A percentile compares a stretch with the other conserved stretches of the same genome.
Evolutionary conservation across 2,888 invertebrate species (phyloP).

Genomic region (Pseudococcus jackbeardsleyi): DNA sequence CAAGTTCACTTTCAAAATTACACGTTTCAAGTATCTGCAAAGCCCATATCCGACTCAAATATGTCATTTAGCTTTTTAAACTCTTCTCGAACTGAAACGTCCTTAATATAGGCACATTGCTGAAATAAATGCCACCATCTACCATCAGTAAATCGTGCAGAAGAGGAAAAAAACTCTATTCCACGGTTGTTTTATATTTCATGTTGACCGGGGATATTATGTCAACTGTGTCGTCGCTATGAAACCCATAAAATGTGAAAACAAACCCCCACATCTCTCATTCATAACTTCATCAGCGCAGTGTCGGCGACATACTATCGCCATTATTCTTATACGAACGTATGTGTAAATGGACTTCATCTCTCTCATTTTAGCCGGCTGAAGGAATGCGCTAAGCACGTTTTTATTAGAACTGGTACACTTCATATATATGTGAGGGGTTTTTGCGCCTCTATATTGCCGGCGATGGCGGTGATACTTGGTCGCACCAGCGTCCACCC

Average conservation of each 20-base stretch:
- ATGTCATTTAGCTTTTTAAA: too few relatives aligned
- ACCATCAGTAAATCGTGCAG: not conserved
- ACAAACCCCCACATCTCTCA: constrained; percentile 26
- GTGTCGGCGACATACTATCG: constrained; percentile 39
- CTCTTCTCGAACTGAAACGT: too few relatives aligned
- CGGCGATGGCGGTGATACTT: not conserved
- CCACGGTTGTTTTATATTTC: constrained; percentile 33
- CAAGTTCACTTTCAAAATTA: too few relatives aligned
- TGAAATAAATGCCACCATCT: not conserved
- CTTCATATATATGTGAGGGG: not conserved
- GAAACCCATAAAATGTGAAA: constrained; percentile 42
- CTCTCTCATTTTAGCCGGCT: not conserved
- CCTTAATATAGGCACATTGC: not conserved
- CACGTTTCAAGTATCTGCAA: too few relatives aligned
- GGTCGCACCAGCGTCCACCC: not conserved
- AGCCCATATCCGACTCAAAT: too few relatives aligned
- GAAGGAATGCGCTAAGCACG: constrained; percentile 33
- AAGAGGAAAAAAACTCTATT: not conserved
- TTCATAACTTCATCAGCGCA: constrained; percentile 24
- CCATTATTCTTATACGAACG: constrained; percentile 16
- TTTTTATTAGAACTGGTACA: constrained; percentile 33
- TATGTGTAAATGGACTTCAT: constrained; percentile 32
- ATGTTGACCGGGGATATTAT: constrained; percentile 14
- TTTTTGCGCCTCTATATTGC: not conserved
- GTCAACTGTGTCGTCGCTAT: constrained; percentile 44